These are phyloP conservation scores for Microcebus jonahi DNA, from an alignment of 2,113 vertebrate genomes.

Conservation along the genomic window DNA sequence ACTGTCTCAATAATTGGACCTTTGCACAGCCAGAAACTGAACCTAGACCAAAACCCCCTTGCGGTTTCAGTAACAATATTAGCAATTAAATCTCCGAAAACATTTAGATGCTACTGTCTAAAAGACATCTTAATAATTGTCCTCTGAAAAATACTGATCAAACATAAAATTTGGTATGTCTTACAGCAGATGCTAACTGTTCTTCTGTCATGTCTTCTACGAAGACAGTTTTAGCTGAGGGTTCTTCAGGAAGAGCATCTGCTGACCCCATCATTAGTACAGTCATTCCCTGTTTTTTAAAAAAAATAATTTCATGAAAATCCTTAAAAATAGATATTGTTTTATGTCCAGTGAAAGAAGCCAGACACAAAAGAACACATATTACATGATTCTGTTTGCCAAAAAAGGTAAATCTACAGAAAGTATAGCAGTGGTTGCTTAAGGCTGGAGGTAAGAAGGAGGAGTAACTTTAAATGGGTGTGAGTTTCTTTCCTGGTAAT, in stretches of 20 bases:
- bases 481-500: background rate
- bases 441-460: background rate
- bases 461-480: background rate
- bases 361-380: constrained; percentile 18
- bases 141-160: constrained; percentile 29
- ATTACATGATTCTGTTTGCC: background rate
- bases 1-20: too few relatives aligned
- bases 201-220: constrained; percentile 99
- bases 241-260: constrained; percentile 96
- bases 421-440: background rate
- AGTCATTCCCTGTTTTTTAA: constrained; percentile 93
- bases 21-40: too few relatives aligned
- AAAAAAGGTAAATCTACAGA: constrained; percentile 14
- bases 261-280: constrained; percentile 98
- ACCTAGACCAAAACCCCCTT: too few relatives aligned
- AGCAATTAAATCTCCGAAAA: constrained; percentile 47
- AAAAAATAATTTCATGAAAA: constrained; percentile 35
- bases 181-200: constrained; percentile 97
- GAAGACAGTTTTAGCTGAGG: constrained; percentile 93
- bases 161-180: constrained; percentile 53
- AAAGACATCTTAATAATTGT: constrained; percentile 35
- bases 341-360: constrained; percentile 20
- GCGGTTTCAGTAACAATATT: background rate
- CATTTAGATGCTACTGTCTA: constrained; percentile 10
- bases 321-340: background rate